These are phyloP conservation scores for Zapornia atra DNA, from an alignment of 2,113 vertebrate species.

Conservation along the genomic window DNA sequence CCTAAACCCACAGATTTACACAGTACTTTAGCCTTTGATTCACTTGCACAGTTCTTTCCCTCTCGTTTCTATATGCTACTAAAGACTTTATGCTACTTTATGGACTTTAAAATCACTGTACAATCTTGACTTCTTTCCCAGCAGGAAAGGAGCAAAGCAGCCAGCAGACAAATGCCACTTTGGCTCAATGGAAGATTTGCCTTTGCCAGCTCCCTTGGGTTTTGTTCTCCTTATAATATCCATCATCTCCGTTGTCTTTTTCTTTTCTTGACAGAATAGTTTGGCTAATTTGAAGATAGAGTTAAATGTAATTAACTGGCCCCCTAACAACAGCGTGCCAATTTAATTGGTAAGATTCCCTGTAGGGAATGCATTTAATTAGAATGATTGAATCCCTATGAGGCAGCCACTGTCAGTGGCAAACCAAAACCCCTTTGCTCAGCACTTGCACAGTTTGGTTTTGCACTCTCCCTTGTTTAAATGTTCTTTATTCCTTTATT, in stretches of 20 bases:
- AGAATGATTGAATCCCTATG: slow-evolving; percentile 53
- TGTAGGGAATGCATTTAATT: slow-evolving; percentile 66
- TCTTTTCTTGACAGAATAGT: slow-evolving; percentile 42
- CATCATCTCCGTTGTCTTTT: slow-evolving; percentile 8
- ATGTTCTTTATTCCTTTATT: not conserved
- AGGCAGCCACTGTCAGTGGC: slow-evolving; percentile 14
- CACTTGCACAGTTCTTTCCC: not conserved
- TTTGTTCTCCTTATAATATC: slow-evolving; percentile 28
- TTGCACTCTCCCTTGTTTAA: not conserved
- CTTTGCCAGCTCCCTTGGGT: slow-evolving; percentile 11
- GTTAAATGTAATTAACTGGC: slow-evolving; percentile 72
- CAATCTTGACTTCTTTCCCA: slow-evolving; percentile 40
- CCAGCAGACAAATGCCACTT: slow-evolving; percentile 31
- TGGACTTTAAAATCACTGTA: not conserved
- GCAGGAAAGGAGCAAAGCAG: slow-evolving; percentile 35
- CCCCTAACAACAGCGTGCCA: slow-evolving; percentile 53
- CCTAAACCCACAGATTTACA: not conserved
- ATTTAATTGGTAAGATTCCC: slow-evolving; percentile 64
- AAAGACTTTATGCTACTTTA: not conserved
- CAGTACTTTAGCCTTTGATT: not conserved
- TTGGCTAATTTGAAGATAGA: slow-evolving; percentile 64
- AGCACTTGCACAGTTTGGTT: not conserved
- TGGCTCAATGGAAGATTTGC: not conserved
- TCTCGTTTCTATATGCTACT: not conserved
- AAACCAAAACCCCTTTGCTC: not conserved